Base-by-base conservation (phyloP, 2,888 invertebrate genomes). In the Poecilobothrus nobilitatus region DNA sequence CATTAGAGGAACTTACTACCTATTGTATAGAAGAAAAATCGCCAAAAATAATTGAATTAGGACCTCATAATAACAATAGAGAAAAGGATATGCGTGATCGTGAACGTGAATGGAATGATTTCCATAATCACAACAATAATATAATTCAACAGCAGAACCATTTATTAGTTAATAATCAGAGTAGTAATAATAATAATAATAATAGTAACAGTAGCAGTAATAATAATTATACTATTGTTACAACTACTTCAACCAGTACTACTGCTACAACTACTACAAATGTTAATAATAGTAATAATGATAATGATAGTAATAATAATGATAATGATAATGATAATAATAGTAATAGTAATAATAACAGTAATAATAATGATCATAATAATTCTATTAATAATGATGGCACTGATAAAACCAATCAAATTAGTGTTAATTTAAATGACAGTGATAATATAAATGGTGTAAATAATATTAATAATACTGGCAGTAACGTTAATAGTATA, bases 11-110 rank as follows among this genome's bases (percentile, higher is more conserved):
- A 74, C 80, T 85, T 73, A 84, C 84, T 69, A 83, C 84, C 70
- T 78, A 85, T 75, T 83, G 84, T 77, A 82, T 84, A 79, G 83
- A 82, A 73, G 85, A 85, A 73, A 85, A 86, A 78, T 78, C 81
- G 76, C 84, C 85, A 76, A 85, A 85, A 80, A 80, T 81, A 69
- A 82, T 85, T 76, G 85, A 85, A 73, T 84, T 84, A 53, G 84
- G 84, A 67, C 85, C 84, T 76, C 82, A 83, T 73, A 83, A 84
- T 78, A 81, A 83, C 70, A 81, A 84, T 75, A 82, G 82, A 74
- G 81, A 74, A 61, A 73, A 74, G 63, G 75, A 75, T 67, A 74
- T 73, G 68, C 67, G 75, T 69, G 76, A 74, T 72, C 74, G 76
- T 66, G 76, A 76, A 71, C 74, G 75, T 63, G 74, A 75, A 72